A percentile compares a stretch with the other conserved stretches of the same genome.
Evolutionary conservation across 2,888 invertebrate genomes (phyloP).

Genomic region (Ophion slaviceki): DNA sequence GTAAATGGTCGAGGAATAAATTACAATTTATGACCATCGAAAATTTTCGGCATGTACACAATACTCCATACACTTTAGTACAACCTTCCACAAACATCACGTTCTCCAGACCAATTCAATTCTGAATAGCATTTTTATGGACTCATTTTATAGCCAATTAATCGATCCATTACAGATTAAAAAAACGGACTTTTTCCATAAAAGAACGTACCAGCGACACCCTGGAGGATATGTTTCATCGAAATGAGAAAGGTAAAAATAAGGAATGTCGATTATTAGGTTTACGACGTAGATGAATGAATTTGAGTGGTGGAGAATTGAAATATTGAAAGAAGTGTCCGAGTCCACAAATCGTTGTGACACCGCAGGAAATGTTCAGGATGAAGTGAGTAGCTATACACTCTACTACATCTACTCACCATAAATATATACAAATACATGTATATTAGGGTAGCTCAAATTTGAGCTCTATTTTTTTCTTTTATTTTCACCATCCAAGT

Average conservation of each 20-base stretch:
- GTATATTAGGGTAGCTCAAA: neutral
- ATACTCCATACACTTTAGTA: neutral
- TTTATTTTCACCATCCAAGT: too few species aligned
- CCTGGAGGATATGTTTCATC: neutral
- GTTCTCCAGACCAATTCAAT: neutral
- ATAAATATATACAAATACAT: too few species aligned
- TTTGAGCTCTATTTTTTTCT: too few species aligned
- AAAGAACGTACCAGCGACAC: neutral
- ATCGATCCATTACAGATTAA: neutral
- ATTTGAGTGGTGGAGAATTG: neutral
- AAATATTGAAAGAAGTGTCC: neutral
- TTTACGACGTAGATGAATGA: neutral
- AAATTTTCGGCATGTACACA: neutral
- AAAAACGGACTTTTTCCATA: neutral
- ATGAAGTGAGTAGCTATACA: constrained; percentile 5
- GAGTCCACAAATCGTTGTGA: neutral
- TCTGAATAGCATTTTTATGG: constrained; percentile 2
- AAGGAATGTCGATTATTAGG: neutral
- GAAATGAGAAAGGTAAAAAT: neutral
- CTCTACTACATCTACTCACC: too few species aligned
- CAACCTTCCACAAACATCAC: neutral
- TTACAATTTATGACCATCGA: constrained; percentile 39
- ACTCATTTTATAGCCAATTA: neutral
- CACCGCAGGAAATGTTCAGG: neutral
- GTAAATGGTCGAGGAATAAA: constrained; percentile 47